These are phyloP conservation scores for Lethrus apterus DNA, from an alignment of 1,140 invertebrate species.

Conservation along the genomic window DNA sequence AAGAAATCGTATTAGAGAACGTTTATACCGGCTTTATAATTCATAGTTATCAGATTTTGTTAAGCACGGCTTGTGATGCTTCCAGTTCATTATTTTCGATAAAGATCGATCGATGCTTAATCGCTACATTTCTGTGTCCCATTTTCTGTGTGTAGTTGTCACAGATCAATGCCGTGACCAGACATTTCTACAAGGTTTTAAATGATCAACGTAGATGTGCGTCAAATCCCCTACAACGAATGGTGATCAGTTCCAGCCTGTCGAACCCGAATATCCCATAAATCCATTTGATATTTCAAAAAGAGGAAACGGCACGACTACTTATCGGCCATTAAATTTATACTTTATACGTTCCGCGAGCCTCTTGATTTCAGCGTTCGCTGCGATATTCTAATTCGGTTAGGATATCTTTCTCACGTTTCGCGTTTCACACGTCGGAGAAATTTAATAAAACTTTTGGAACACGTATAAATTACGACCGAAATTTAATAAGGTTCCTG, in stretches of 20 bases:
- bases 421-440: constrained; percentile 7
- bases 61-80: constrained; percentile 12
- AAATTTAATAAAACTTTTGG: constrained; percentile 16
- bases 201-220: constrained; percentile 22
- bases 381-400: not conserved
- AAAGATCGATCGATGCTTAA: constrained; percentile 7
- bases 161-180: constrained; percentile 22
- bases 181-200: constrained; percentile 24
- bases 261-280: constrained; percentile 27
- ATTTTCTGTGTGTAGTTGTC: constrained; percentile 8
- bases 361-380: not conserved
- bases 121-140: constrained; percentile 7
- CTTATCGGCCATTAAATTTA: constrained; percentile 29
- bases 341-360: constrained; percentile 16
- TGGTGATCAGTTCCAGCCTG: constrained; percentile 27
- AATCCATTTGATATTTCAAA: constrained; percentile 29
- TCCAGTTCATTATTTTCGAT: constrained; percentile 13
- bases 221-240: constrained; percentile 20
- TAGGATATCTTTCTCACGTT: constrained; percentile 1
- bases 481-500: constrained; percentile 15
- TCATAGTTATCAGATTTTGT: constrained; percentile 9
- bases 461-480: constrained; percentile 15
- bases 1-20: no score
- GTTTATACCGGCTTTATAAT: no score
- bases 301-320: constrained; percentile 28